Percentiles rank a stretch among this genome's conserved stretches.
phyloP scores from a whole-genome alignment of 2,113 vertebrate genomes.

The Podarcis cretensis region DNA sequence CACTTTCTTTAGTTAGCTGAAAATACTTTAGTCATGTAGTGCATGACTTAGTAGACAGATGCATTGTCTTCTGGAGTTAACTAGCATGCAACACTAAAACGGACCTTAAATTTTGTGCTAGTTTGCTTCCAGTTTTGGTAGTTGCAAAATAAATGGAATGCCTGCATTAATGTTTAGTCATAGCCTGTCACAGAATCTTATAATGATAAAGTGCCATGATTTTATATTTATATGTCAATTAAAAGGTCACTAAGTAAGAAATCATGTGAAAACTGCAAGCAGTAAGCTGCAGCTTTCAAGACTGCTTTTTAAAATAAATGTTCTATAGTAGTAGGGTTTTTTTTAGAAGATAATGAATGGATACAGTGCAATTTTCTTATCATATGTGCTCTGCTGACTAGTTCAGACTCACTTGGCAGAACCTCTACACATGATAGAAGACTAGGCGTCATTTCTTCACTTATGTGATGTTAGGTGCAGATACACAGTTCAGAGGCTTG shows the following conservation, averaged over 20 bases:
- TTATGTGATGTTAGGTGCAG: not conserved
- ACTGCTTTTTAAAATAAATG: not conserved
- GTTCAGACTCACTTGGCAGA: not conserved
- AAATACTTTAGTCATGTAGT: conserved; percentile 30
- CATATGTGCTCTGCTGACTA: not conserved
- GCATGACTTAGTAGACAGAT: conserved; percentile 47
- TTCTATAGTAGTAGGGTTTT: not conserved
- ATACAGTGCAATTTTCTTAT: not conserved
- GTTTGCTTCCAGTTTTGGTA: conserved; percentile 37
- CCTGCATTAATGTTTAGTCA: conserved; percentile 44
- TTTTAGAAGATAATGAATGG: not conserved
- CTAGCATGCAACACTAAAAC: conserved; percentile 42
- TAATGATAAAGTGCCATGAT: not conserved
- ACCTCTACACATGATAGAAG: not conserved
- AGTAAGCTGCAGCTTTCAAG: not conserved
- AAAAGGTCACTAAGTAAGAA: not conserved
- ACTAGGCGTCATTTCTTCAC: not conserved
- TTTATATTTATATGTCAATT: not conserved
- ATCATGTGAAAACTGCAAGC: not conserved
- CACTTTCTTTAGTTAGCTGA: not conserved
- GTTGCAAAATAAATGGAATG: conserved; percentile 45
- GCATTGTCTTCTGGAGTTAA: conserved; percentile 28
- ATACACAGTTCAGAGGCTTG: not conserved
- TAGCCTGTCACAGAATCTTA: conserved; percentile 14
- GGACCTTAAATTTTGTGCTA: conserved; percentile 19